These are phyloP conservation scores for Myiagra hebetior DNA, from an alignment of 2,113 vertebrate species.

Conservation along the genomic window DNA sequence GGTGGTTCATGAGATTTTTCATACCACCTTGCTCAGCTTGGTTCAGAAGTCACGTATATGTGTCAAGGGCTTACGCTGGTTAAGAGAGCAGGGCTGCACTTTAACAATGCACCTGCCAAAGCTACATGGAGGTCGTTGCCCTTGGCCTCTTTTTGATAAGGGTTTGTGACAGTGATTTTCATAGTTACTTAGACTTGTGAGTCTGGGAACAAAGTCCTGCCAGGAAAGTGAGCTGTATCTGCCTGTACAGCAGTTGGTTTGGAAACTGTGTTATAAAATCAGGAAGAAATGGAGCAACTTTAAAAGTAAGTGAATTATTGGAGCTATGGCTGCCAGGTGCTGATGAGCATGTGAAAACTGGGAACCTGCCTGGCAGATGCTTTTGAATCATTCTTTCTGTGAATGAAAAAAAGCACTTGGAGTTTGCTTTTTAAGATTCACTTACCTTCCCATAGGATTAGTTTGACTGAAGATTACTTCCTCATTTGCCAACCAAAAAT, in stretches of 20 bases:
- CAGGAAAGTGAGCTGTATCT: not conserved
- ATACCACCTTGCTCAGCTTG: not conserved
- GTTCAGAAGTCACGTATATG: not conserved
- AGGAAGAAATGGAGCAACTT: not conserved
- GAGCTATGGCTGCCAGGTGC: not conserved
- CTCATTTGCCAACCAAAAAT: not conserved
- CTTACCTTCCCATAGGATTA: not conserved
- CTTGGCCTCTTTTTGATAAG: not conserved
- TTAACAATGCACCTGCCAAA: accelerated
- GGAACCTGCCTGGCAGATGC: not conserved
- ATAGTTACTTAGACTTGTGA: not conserved
- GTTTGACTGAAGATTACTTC: not conserved
- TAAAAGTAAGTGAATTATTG: not conserved
- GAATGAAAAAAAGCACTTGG: not conserved
- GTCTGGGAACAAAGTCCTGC: not conserved
- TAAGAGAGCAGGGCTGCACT: not conserved
- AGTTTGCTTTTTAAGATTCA: not conserved
- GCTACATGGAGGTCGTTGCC: not conserved
- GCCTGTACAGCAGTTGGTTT: not conserved
- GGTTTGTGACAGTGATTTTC: not conserved
- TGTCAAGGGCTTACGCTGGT: not conserved
- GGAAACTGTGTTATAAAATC: not conserved
- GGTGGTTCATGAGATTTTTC: not conserved
- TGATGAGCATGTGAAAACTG: not conserved
- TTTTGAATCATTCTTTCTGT: not conserved